Evolutionary conservation across 2,797 vertebrate genomes (phyloP).

Genomic region (Chelmon rostratus): DNA sequence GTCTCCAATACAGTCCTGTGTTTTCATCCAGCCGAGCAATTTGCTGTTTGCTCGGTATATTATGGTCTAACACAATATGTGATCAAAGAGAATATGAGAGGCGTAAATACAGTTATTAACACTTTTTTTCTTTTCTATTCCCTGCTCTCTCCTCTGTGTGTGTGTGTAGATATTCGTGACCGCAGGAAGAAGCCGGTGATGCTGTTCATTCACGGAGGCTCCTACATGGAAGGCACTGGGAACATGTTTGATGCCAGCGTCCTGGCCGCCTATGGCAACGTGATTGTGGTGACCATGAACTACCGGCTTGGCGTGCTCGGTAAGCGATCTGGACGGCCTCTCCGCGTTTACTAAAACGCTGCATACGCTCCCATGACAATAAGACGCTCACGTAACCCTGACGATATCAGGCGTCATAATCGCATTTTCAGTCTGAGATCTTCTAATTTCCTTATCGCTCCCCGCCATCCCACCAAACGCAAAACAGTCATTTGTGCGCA

Average conservation of each 20-base stretch:
- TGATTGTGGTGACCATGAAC: constrained; percentile 96
- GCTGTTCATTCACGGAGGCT: constrained; percentile 97
- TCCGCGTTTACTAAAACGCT: not conserved
- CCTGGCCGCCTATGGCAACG: constrained; percentile 94
- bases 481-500: constrained; percentile 27
- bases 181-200: constrained; percentile 95
- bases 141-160: constrained; percentile 19
- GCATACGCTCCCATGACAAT: not conserved
- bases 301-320: constrained; percentile 95
- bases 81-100: constrained; percentile 61
- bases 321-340: constrained; percentile 78
- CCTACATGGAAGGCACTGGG: constrained; percentile 97
- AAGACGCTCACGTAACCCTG: not conserved
- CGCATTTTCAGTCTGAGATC: not conserved
- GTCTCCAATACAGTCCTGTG: constrained; percentile 7
- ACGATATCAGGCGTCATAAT: not conserved
- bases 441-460: not conserved
- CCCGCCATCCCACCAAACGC: not conserved
- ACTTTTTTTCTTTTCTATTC: constrained; percentile 20
- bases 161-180: constrained; percentile 91
- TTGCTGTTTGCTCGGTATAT: constrained; percentile 56
- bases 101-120: constrained; percentile 56
- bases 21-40: constrained; percentile 40
- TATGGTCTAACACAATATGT: constrained; percentile 49
- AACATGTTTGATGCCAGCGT: constrained; percentile 98